phyloP scores from a whole-genome alignment of 2,113 vertebrate genomes.

The Malaclemys terrapin region DNA sequence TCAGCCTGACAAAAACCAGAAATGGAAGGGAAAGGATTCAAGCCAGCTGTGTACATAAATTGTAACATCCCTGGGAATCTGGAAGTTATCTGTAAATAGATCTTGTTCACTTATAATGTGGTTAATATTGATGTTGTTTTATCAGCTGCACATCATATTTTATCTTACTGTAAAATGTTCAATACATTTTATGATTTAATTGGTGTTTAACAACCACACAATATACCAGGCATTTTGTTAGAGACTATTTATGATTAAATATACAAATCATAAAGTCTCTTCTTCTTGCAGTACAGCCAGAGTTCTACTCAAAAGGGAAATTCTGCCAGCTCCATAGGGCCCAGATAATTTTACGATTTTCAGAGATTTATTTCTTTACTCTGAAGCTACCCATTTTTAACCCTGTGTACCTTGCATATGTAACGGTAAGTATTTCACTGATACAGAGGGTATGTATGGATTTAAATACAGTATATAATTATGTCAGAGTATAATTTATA shows the following conservation, averaged over 20 bases:
- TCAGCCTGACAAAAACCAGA: not conserved
- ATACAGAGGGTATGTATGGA: not conserved
- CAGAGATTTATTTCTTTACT: not conserved
- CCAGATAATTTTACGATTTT: not conserved
- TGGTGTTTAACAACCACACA: not conserved
- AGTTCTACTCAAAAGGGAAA: not conserved
- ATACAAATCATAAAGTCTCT: not conserved
- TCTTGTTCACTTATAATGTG: not conserved
- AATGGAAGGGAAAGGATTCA: not conserved
- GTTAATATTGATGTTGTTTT: not conserved
- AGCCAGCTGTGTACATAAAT: not conserved
- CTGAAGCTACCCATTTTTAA: not conserved
- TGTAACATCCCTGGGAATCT: not conserved
- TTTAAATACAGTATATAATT: not conserved
- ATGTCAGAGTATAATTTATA: not conserved
- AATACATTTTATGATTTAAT: not conserved
- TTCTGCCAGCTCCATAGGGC: not conserved
- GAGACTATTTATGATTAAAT: not conserved
- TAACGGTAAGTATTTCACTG: not conserved
- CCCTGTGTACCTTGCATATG: not conserved
- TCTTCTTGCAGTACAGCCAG: not conserved
- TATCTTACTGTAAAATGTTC: not conserved
- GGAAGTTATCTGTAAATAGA: not conserved
- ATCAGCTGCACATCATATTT: not conserved
- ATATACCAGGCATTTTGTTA: not conserved